These are phyloP conservation scores for Misgurnus mizolepis DNA, from an alignment of 2,113 vertebrate genomes.

Conservation along the genomic window DNA sequence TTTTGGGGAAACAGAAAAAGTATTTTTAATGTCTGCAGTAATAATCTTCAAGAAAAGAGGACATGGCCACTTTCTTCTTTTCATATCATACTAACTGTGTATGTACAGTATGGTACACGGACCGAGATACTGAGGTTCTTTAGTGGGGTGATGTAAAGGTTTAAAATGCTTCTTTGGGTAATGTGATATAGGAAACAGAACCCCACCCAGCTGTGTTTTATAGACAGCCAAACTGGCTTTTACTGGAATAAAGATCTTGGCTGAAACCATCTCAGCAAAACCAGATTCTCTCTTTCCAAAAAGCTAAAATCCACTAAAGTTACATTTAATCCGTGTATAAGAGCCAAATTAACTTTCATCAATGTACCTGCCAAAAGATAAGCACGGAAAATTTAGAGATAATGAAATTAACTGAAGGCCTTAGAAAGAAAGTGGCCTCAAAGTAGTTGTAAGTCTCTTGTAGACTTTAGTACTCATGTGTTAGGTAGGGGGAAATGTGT, in stretches of 20 bases:
- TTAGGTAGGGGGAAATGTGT: not conserved
- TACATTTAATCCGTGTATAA: not conserved
- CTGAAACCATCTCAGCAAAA: constrained; percentile 16
- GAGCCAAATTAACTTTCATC: constrained; percentile 6
- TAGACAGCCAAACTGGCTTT: constrained; percentile 35
- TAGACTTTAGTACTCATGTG: not conserved
- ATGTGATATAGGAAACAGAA: constrained; percentile 34
- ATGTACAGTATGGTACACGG: not conserved
- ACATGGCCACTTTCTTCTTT: not conserved
- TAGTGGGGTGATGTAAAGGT: not conserved
- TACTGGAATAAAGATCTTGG: constrained; percentile 47
- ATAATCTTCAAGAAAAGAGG: not conserved
- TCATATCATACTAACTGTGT: not conserved
- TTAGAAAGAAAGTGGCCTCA: not conserved
- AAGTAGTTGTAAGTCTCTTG: not conserved
- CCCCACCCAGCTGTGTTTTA: constrained; percentile 40
- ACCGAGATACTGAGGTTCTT: not conserved
- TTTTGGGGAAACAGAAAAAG: not conserved
- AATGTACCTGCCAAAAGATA: not conserved
- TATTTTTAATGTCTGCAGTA: not conserved
- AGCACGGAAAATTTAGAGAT: not conserved
- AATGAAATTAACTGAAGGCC: not conserved
- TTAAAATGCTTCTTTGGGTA: constrained; percentile 32
- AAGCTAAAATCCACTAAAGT: not conserved
- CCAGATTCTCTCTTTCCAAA: constrained; percentile 16